phyloP scores from a whole-genome alignment of 2,113 vertebrate species.

The Scalopus aquaticus region DNA sequence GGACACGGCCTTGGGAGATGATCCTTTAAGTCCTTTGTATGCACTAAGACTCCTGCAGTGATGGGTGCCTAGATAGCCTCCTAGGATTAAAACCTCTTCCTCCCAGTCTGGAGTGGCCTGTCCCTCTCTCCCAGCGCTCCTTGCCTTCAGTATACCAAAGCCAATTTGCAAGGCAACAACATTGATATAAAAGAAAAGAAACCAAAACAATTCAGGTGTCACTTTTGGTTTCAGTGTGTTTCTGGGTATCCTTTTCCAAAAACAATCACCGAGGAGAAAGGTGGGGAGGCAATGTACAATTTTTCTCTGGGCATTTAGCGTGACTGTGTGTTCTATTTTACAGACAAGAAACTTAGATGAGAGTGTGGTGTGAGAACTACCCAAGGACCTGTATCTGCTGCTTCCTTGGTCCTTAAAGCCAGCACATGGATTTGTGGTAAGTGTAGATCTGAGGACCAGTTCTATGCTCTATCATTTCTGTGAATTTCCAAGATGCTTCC shows the following conservation, averaged over 20 bases:
- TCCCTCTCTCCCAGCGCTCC: background rate
- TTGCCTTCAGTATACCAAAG: background rate
- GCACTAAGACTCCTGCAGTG: background rate
- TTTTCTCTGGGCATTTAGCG: background rate
- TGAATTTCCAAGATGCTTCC: background rate
- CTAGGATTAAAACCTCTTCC: background rate
- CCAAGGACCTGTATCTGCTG: background rate
- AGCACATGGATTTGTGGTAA: background rate
- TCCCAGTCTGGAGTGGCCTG: background rate
- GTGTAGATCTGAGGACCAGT: background rate
- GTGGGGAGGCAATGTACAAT: background rate
- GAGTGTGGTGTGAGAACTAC: background rate
- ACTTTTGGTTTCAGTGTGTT: slow-evolving; percentile 41
- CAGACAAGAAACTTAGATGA: background rate
- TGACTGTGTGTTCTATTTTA: background rate
- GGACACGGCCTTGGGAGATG: background rate
- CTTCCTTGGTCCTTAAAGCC: background rate
- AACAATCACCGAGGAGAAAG: slow-evolving; percentile 18
- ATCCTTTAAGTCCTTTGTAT: background rate
- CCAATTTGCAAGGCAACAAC: background rate
- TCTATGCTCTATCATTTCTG: background rate
- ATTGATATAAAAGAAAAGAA: background rate
- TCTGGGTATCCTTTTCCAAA: background rate
- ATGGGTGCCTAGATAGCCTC: background rate
- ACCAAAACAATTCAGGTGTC: background rate